Conservation (phyloP, 1,140 invertebrate genomes). For the Vanessa atalanta region DNA sequence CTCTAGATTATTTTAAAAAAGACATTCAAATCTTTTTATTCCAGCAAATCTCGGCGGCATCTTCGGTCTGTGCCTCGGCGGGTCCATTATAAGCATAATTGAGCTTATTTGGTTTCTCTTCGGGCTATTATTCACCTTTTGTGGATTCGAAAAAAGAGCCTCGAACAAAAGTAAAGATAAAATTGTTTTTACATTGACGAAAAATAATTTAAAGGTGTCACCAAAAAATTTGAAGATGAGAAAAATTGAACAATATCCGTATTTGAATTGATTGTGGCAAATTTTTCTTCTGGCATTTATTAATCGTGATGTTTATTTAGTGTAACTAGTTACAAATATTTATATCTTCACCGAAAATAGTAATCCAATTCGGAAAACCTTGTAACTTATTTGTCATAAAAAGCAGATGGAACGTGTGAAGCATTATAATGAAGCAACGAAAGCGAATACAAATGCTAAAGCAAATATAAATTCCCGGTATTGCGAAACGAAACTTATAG, state of each 20-base stretch:
- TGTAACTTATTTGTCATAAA: too few species aligned
- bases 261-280: slow-evolving; percentile 12
- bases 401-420: too few species aligned
- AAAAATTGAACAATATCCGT: slow-evolving; percentile 6
- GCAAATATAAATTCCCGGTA: too few species aligned
- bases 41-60: slow-evolving; percentile 76
- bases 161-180: slow-evolving; percentile 10
- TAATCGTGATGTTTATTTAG: too few species aligned
- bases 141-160: slow-evolving; percentile 11
- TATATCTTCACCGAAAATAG: too few species aligned
- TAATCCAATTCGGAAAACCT: too few species aligned
- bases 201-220: slow-evolving; percentile 1
- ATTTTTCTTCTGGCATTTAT: not conserved
- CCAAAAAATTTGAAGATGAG: not conserved
- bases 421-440: too few species aligned
- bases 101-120: slow-evolving; percentile 65
- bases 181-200: slow-evolving; percentile 27
- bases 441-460: too few species aligned
- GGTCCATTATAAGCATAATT: slow-evolving; percentile 75
- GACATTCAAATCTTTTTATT: slow-evolving; percentile 39
- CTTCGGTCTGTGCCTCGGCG: slow-evolving; percentile 73
- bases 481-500: too few species aligned
- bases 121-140: slow-evolving; percentile 44
- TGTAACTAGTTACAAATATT: too few species aligned
- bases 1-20: not conserved